Evolutionary conservation across 2,888 invertebrate genomes (phyloP), one percentile per base, ranked within the genome.

Genomic region (Synanthedon myopaeformis): DNA sequence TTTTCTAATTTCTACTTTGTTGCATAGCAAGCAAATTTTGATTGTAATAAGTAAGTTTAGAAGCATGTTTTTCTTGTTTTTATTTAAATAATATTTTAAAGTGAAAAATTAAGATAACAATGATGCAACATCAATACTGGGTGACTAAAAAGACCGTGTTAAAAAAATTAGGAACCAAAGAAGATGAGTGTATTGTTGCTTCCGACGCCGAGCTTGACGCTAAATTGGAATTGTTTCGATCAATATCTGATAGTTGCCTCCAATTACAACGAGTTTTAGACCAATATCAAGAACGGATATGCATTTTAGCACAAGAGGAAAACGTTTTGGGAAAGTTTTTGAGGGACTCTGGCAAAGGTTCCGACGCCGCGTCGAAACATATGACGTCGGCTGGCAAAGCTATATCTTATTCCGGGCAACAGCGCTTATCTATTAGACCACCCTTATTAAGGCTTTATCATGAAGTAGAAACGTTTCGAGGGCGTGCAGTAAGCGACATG

Each of bases 131-230:
- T 82, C 97, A 97, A 65, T 99, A 96, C 82, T 99, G 98, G 98
- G 94, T 98, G 55, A 98, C 99, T 6, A 99, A 98, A 77, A 98
- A 98, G 82, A 93, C 95, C 55, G 94, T 99, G 51, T 91, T 96
- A 62, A 91, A 96, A 69, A 98, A 96, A 86, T 88, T 99, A 52
- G 98, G 98, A 41, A 94, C 95, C 66, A 98, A 98, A 87, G 98
- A 99, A 86, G 99, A 99, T 77, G 97, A 97, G 63, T 96, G 96
- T 85, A 93, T 99, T 61, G 93, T 98, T 23, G 93, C 98, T 12
- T 98, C 98, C 0, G 99, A 99, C 83, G 94, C 97, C 0, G 96
- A 98, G 72, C 89, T 99, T 41, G 99, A 99, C 85, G 94, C 98
- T 4, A 99, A 99, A 89, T 89, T 98, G 61, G 97, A 97, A 80